Conservation (phyloP, 2,113 vertebrate species). For the Rattus norvegicus region GRCr8 NC_086031.1:46343501-46344000, state of each 20-base stretch:
- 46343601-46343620: too few relatives aligned
- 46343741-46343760: not conserved
- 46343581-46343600: not conserved
- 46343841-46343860: not conserved
- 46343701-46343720: not conserved
- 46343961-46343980: not conserved
- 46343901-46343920: not conserved
- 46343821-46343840: not conserved
- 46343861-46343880: accelerated
- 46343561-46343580: not conserved
- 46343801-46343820: not conserved
- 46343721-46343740: not conserved
- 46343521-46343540: not conserved
- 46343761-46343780: not conserved
- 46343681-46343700: not conserved
- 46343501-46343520: not conserved
- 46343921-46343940: not conserved
- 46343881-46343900: not conserved
- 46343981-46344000: not conserved
- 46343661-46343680: not conserved
- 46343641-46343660: not conserved
- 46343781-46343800: not conserved
- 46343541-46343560: not conserved
- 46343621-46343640: not conserved
- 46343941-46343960: not conserved